Evolutionary conservation across 2,113 vertebrate species (phyloP).

Genomic region (Crotalus tigris): DNA sequence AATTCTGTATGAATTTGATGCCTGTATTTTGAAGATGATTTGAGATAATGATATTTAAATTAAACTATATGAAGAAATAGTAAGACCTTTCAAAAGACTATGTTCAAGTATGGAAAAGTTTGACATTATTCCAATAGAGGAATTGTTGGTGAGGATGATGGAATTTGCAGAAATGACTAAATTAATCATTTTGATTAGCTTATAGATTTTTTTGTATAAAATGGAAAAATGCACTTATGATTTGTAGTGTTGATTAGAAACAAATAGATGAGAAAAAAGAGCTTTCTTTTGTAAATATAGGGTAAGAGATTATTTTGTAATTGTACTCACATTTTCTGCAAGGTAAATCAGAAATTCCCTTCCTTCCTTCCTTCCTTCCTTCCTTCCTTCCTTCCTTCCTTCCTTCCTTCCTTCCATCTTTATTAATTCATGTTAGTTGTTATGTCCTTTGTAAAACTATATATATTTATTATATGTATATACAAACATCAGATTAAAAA

Average conservation of each 20-base stretch:
- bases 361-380: neutral
- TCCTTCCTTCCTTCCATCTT: too few species aligned
- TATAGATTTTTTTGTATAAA: neutral
- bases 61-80: neutral
- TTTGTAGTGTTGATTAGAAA: neutral
- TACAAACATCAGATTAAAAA: neutral
- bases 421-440: neutral
- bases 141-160: neutral
- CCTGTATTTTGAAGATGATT: neutral
- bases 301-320: neutral
- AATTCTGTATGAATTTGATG: neutral
- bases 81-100: neutral
- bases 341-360: neutral
- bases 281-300: neutral
- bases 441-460: neutral
- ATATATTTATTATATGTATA: neutral
- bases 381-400: too few species aligned
- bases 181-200: neutral
- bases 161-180: neutral
- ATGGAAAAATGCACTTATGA: neutral
- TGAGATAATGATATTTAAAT: neutral
- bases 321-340: neutral
- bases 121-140: neutral
- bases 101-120: neutral
- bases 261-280: neutral